Evolutionary conservation across 2,113 vertebrate genomes (phyloP), one percentile per base, ranked within the genome.

Genomic region (Dipodomys merriami): DNA sequence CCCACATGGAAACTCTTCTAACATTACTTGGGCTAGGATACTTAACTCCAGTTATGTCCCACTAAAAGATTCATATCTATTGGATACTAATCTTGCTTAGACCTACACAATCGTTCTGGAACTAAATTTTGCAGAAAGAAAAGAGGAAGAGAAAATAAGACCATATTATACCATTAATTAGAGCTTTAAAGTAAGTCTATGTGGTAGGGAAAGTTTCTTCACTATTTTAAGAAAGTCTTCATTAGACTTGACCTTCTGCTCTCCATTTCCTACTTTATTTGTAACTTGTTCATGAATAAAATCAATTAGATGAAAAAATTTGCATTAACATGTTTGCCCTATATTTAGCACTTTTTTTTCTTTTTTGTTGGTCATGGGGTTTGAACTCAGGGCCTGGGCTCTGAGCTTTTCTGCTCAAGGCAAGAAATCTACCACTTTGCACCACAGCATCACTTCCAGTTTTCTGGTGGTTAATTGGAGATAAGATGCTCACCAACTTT

Each of bases 271-370:
- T 85, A 71, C 39, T 89, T 87, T 83, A 71, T 86, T 71, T 90
- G 53, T 5, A 67, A 68, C 53, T 95, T 93, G 30, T 74, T 76
- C 35, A 25, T 80, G 44, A 89, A 77, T 83, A 83, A 44, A 95
- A 76, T 92, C 60, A 72, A 46, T 25, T 62, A 81, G 73, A 83
- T 44, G 33, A 94, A 89, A 57, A 90, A 57, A 10, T 16, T 53
- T 35, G 64, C 71, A 46, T 67, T 80, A 89, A 78, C 60, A 83
- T 89, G 88, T 81, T 49, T 85, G 64, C 13, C 11, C 35, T n/a
- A 83, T 46, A 4, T 33, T 71, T 46, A 35, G 80, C 60, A 90
- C 65, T 85, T 92, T 62, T 91, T 83, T 93, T 93, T 88, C 25
- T 65, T 93, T 93, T 95, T 87, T 39, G 81, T 22, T 78, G 49